Base-by-base conservation (phyloP, 1,140 invertebrate genomes). In the Aphelinus certus region DNA sequence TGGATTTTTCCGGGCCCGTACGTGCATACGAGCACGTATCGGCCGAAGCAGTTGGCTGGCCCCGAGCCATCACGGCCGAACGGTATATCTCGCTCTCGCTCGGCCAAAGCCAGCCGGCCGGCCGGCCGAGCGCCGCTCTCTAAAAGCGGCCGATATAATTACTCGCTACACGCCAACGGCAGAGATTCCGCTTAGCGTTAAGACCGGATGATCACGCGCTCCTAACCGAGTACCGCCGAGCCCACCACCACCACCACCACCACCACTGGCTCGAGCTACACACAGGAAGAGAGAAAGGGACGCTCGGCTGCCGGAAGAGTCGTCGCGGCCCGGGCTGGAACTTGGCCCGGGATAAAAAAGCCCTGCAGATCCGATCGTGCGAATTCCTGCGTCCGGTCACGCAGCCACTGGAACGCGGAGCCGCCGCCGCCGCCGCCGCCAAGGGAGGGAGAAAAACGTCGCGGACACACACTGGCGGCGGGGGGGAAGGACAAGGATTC, bases 381-480 rank as follows among this genome's bases (percentile, higher is more conserved):
- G 68, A 76, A 78, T 77, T 70, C 71, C 47, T 67, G 65, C 78
- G 76, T 82, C 79, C 82, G 81, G 82, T 83, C 83, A 82, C 83
- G 83, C 83, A 78, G 79, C 71, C 71, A 73, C 64, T 73, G 57
- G 56, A 73, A 67, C 64, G 71, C 58, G 64, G 3, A 56, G 77
- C 26, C 63, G 71, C 71, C 45, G 46, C 5, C 58, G 57, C 1
- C 51, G 77, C 26, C 63, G 71, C 71, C 45, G 46, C 5, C 58
- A 49, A 58, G 72, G 74, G 58, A 71, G 73, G 74, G 72, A 64
- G 53, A 58, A 64, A 69, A 56, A 64, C 57, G 63, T 7, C 43
- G 57, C 49, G 10, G 75, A 75, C 63, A 76, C 49, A 57, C 71
- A 60, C 55, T 10, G 51, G 51, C 9, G 51, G 51, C 0, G 9